Percentiles rank a stretch among this genome's conserved stretches.
phyloP scores from a whole-genome alignment of 2,888 invertebrate genomes.

The Crematogaster levior region DNA sequence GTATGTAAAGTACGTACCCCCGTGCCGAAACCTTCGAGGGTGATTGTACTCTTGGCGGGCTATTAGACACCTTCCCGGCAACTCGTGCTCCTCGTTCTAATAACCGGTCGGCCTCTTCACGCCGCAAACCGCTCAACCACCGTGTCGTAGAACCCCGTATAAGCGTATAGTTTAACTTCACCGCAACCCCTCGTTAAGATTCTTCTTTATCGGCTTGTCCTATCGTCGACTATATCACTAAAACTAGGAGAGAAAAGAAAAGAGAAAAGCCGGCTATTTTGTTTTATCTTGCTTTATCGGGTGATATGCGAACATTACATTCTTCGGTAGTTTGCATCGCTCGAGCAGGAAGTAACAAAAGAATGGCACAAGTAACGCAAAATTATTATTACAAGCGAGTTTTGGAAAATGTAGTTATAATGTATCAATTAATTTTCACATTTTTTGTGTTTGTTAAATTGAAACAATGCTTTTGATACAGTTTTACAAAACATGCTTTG shows the following conservation, averaged over 20 bases:
- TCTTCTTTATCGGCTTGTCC: conserved; percentile 78
- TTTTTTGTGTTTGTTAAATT: background rate
- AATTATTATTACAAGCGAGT: background rate
- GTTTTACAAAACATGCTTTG: conserved; percentile 1
- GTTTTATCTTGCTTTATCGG: conserved; percentile 32
- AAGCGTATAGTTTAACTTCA: conserved; percentile 76
- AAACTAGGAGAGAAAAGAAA: conserved; percentile 57
- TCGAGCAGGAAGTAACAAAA: background rate
- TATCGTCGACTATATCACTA: conserved; percentile 68
- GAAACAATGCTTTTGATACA: background rate
- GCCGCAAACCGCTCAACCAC: conserved; percentile 59
- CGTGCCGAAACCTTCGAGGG: conserved; percentile 68
- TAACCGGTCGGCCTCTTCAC: conserved; percentile 62
- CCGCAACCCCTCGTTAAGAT: conserved; percentile 80
- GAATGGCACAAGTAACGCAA: background rate
- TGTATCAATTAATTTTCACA: conserved; percentile 16
- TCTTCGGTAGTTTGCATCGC: conserved; percentile 14
- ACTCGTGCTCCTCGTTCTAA: conserved; percentile 74
- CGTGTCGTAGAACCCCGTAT: conserved; percentile 57
- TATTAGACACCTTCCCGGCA: conserved; percentile 84
- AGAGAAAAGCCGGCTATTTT: conserved; percentile 34
- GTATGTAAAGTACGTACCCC: conserved; percentile 81
- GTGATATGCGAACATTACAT: conserved; percentile 22
- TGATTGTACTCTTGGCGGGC: conserved; percentile 83
- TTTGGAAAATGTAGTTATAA: background rate